These are phyloP conservation scores for Holcopasites calliopsidis DNA, from an alignment of 1,140 invertebrate species.

Conservation along the genomic window DNA sequence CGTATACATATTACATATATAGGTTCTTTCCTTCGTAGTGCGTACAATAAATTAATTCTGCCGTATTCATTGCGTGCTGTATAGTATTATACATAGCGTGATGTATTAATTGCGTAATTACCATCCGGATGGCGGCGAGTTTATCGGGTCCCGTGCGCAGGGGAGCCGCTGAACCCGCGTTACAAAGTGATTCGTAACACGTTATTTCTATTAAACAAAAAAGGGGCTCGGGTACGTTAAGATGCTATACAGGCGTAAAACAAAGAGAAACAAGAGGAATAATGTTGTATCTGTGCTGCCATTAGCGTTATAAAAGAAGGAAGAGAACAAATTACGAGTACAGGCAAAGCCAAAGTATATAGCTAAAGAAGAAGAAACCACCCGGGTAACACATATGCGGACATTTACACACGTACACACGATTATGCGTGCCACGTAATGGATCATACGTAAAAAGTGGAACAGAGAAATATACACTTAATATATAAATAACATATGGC, in stretches of 20 bases:
- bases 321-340: conserved; percentile 26
- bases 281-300: conserved; percentile 72
- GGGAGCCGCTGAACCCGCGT: conserved; percentile 3
- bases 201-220: conserved; percentile 45
- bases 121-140: conserved; percentile 18
- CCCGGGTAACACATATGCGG: conserved; percentile 34
- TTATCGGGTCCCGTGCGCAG: background rate
- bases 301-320: conserved; percentile 64
- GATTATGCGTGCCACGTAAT: background rate
- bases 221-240: conserved; percentile 37
- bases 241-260: conserved; percentile 54
- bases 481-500: too few relatives aligned
- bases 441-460: background rate
- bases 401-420: conserved; percentile 40
- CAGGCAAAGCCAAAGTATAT: conserved; percentile 59
- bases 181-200: conserved; percentile 32
- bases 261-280: conserved; percentile 3
- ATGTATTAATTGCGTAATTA: conserved; percentile 49
- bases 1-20: conserved; percentile 40
- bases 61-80: conserved; percentile 50
- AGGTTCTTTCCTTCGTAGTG: conserved; percentile 59
- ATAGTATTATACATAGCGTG: conserved; percentile 57
- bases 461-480: too few relatives aligned
- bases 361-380: conserved; percentile 54
- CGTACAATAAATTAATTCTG: conserved; percentile 54